Evolutionary conservation across 2,113 vertebrate species (phyloP).

Genomic region (Brevimyrus niger): DNA sequence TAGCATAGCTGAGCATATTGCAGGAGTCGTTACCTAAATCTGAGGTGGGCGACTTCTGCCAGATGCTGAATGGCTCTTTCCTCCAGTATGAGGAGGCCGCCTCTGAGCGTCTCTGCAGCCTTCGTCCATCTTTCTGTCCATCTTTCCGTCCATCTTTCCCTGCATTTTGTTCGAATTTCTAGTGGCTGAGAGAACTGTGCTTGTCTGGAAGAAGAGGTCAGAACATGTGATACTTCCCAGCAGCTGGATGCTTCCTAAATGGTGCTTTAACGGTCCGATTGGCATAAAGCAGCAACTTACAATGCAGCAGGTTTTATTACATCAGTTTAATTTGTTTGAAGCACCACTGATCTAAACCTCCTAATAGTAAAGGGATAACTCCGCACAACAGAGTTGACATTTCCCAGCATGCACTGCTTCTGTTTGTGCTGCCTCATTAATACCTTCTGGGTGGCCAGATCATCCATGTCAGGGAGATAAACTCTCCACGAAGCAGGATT

Average conservation of each 20-base stretch:
- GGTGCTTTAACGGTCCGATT: background rate
- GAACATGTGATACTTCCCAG: background rate
- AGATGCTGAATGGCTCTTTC: background rate
- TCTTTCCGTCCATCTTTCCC: background rate
- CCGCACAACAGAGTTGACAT: background rate
- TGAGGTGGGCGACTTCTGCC: background rate
- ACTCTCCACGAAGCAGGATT: background rate
- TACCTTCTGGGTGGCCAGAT: background rate
- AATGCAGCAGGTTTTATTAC: background rate
- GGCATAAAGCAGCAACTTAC: background rate
- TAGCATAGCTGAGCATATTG: background rate
- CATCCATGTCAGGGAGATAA: background rate
- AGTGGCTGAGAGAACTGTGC: background rate
- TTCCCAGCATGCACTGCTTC: background rate
- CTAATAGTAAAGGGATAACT: background rate
- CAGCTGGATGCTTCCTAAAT: background rate
- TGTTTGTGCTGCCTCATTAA: background rate
- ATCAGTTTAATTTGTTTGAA: background rate
- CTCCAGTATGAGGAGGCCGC: background rate
- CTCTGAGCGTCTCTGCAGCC: background rate
- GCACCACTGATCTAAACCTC: background rate
- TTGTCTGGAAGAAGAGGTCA: background rate
- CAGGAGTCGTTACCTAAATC: background rate
- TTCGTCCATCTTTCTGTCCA: background rate
- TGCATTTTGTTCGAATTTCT: background rate